Conservation (phyloP, 2,888 invertebrate genomes). For the Stictocephala bisonia region DNA sequence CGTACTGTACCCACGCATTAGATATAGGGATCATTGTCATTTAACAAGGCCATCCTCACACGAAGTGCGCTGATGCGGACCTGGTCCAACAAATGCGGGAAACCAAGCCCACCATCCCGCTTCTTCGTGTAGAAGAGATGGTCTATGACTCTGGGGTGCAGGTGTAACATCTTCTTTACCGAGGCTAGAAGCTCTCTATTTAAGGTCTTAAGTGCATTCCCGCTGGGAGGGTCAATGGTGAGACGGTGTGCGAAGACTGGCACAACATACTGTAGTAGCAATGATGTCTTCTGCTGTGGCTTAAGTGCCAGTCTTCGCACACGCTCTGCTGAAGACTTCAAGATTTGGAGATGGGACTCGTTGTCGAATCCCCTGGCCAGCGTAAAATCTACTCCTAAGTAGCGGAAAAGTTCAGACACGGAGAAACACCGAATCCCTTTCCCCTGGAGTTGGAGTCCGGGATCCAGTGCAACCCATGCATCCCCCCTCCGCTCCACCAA, state of each 20-base stretch:
- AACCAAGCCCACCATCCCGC: slow-evolving; percentile 12
- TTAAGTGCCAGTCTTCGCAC: not conserved
- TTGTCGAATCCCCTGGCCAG: not conserved
- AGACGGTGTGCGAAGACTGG: slow-evolving; percentile 8
- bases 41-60: not conserved
- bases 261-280: slow-evolving; percentile 13
- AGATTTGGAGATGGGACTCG: not conserved
- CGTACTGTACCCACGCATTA: no score
- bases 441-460: not conserved
- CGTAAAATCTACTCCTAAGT: not conserved
- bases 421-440: no score
- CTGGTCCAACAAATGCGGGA: not conserved
- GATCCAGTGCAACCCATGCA: not conserved
- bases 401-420: not conserved
- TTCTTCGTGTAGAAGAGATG: not conserved
- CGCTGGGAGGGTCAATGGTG: slow-evolving; percentile 11
- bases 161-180: slow-evolving; percentile 14
- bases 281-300: slow-evolving; percentile 26
- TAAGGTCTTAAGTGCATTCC: not conserved
- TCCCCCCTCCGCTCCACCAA: not conserved
- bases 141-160: not conserved
- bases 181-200: not conserved
- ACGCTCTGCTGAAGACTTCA: not conserved
- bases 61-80: slow-evolving; percentile 20
- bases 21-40: not conserved